Evolutionary conservation across 1,140 invertebrate genomes (phyloP), one percentile per base, ranked within the genome.

Genomic region (Aphis gossypii): DNA sequence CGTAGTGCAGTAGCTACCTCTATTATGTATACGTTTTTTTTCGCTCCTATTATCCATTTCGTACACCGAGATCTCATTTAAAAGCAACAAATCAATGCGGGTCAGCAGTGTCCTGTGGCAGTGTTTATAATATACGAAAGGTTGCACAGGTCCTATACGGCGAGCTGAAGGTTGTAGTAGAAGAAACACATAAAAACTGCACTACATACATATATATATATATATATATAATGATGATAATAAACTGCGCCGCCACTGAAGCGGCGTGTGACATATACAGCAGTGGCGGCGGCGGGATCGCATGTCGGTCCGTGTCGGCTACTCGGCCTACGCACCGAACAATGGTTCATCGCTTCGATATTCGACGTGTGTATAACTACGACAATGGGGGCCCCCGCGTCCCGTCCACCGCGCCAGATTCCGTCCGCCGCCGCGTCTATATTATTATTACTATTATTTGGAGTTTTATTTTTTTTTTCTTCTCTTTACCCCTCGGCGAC

Each of bases 261-360:
- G 46, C 48, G 88, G 84, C 35, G 48, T 56, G 51, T 56, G n/a
- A 56, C 88, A 56, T 35, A 18, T 89, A 89, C 46, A 20, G n/a
- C 46, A 20, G 87, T 23, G 88, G 86, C 86, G 86, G 46, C 88
- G 88, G 88, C 60, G 20, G 90, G 91, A 92, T 92, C 91, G 91
- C 91, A 83, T 92, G 91, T 89, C 87, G 48, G 48, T 54, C 87
- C 48, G 87, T 38, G 48, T 83, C 76, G 91, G 91, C 91, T 92
- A 92, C 91, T 92, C 91, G 91, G 91, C 60, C 91, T 92, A 92
- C 91, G 91, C 91, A 30, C 68, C 76, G 68, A 92, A 92, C 91
- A 92, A 92, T 92, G 60, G 41, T 76, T 11, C n/a, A 44, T 35
- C 54, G 76, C 14, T 46, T 82, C 82, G 44, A 54, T 54, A 60